phyloP scores from a whole-genome alignment of 2,113 vertebrate species.

The Nothocercus nigrocapillus region DNA sequence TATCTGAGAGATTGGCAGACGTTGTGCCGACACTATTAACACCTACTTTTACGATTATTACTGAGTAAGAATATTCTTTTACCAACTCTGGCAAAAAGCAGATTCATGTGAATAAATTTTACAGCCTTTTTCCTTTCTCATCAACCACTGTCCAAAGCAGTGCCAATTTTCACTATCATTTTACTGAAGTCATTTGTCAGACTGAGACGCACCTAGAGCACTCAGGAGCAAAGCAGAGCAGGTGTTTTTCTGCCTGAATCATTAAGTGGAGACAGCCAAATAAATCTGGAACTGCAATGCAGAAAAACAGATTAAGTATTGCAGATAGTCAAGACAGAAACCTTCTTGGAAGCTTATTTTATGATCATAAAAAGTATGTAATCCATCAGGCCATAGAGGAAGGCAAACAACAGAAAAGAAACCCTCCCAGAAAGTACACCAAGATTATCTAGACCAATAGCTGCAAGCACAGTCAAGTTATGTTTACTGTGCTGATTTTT shows the following conservation, averaged over 20 bases:
- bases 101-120: background rate
- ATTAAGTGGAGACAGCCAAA: background rate
- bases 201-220: background rate
- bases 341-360: background rate
- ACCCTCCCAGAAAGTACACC: background rate
- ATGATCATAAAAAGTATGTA: background rate
- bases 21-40: constrained; percentile 9
- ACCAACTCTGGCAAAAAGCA: constrained; percentile 1
- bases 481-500: background rate
- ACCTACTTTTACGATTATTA: background rate
- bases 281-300: background rate
- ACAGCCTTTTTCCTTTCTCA: background rate
- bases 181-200: background rate
- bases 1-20: background rate
- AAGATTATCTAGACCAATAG: background rate
- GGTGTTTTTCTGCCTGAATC: background rate
- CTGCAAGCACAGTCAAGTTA: background rate
- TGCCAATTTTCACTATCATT: background rate
- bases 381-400: background rate
- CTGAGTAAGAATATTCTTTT: constrained; percentile 28
- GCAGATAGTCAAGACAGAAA: background rate
- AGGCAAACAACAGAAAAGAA: too few relatives aligned
- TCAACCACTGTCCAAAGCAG: background rate
- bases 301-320: background rate
- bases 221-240: background rate